Evolutionary conservation across 64 coral and sea anemone genomes (phyloP).

Genomic region (Montipora sp.): DNA sequence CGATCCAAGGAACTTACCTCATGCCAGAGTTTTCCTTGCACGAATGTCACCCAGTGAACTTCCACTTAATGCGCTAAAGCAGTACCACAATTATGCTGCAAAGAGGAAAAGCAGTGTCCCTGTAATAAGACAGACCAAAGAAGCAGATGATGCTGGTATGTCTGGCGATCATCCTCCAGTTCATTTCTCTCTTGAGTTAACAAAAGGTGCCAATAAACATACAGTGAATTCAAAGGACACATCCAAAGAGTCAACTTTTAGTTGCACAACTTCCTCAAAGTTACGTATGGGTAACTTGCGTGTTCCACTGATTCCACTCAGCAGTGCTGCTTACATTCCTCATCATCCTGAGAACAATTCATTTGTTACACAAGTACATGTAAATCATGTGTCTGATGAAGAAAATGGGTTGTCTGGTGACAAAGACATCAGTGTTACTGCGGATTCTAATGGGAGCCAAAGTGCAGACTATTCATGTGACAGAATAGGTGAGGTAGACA

Average conservation of each 20-base stretch:
- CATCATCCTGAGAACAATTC: neutral
- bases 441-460: too few relatives aligned
- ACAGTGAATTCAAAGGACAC: neutral
- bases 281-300: neutral
- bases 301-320: neutral
- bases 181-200: neutral
- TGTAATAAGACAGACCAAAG: neutral
- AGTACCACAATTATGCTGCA: conserved; percentile 2
- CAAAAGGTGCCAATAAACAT: neutral
- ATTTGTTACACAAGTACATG: neutral
- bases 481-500: neutral
- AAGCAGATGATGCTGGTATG: neutral
- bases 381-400: neutral
- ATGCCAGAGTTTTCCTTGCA: neutral
- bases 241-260: neutral
- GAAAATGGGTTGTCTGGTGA: neutral
- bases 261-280: neutral
- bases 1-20: conserved; percentile 18
- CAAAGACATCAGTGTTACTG: neutral
- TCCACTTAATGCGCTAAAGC: conserved; percentile 24
- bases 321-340: neutral
- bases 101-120: conserved; percentile 14
- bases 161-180: neutral
- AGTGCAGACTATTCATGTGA: neutral
- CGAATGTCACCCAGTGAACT: neutral